Conservation (phyloP, 2,888 invertebrate species). For the Andrena marginata region DNA sequence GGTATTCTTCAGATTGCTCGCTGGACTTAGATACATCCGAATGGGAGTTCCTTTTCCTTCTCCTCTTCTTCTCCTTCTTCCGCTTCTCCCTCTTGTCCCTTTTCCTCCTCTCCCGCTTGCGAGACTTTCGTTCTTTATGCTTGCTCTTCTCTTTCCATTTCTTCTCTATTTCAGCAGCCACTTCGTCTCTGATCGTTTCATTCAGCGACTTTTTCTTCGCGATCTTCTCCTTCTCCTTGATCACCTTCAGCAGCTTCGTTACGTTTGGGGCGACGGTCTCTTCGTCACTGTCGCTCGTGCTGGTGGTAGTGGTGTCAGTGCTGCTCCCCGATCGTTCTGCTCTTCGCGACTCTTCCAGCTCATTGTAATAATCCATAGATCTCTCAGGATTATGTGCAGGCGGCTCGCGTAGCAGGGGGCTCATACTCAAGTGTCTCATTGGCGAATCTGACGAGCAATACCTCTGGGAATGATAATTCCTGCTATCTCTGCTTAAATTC, state of each 20-base stretch:
- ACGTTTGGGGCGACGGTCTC: slow-evolving; percentile 71
- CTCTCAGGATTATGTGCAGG: background rate
- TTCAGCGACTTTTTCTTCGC: slow-evolving; percentile 79
- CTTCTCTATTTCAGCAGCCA: slow-evolving; percentile 81
- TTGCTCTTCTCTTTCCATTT: slow-evolving; percentile 77
- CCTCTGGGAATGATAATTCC: slow-evolving; percentile 9
- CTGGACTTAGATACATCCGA: slow-evolving; percentile 16
- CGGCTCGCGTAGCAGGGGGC: slow-evolving; percentile 19
- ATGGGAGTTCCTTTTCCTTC: slow-evolving; percentile 19
- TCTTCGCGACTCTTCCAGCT: background rate
- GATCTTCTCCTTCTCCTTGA: slow-evolving; percentile 81
- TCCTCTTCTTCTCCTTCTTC: slow-evolving; percentile 61
- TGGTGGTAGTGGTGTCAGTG: slow-evolving; percentile 41
- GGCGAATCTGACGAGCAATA: slow-evolving; percentile 47
- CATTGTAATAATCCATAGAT: background rate
- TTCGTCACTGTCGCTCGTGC: slow-evolving; percentile 35
- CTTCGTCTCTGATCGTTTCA: slow-evolving; percentile 81
- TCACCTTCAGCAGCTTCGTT: slow-evolving; percentile 79
- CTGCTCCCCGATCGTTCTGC: slow-evolving; percentile 17
- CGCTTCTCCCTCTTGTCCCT: slow-evolving; percentile 68
- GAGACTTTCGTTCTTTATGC: slow-evolving; percentile 69
- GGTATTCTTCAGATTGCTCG: slow-evolving; percentile 25
- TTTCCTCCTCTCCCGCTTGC: slow-evolving; percentile 66
- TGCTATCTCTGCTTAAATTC: slow-evolving; percentile 22
- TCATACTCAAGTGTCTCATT: slow-evolving; percentile 36